Percentiles rank a stretch among this genome's conserved stretches.
These are phyloP conservation scores for Aphyosemion australe DNA, from an alignment of 2,113 vertebrate genomes.

Conservation along the genomic window DNA sequence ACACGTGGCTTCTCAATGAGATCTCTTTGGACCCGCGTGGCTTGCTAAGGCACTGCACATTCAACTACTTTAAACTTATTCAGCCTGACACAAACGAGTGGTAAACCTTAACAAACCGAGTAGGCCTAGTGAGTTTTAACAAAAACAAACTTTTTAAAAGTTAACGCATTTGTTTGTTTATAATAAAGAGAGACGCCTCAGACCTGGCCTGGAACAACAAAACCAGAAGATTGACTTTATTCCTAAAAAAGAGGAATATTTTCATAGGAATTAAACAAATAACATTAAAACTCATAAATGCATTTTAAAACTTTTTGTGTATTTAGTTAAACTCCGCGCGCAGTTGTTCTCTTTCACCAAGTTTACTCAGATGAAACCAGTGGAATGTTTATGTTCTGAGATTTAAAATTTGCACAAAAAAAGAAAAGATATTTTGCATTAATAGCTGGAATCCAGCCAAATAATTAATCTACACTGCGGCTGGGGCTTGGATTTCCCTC, in stretches of 20 bases:
- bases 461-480: neutral
- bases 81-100: conserved; percentile 39
- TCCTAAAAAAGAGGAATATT: too few species aligned
- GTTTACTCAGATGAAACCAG: neutral
- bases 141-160: conserved; percentile 34
- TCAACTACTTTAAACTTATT: conserved; percentile 79
- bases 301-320: neutral
- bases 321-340: neutral
- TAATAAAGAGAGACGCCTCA: conserved; percentile 14
- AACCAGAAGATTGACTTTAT: too few species aligned
- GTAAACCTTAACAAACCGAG: conserved; percentile 29
- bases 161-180: conserved; percentile 34
- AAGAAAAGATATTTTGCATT: conserved; percentile 1
- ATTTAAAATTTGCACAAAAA: neutral
- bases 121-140: conserved; percentile 20
- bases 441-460: neutral
- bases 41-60: conserved; percentile 90
- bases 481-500: too few species aligned
- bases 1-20: conserved; percentile 99
- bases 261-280: too few species aligned
- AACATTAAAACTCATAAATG: too few species aligned
- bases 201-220: neutral
- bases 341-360: neutral
- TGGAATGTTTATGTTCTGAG: neutral
- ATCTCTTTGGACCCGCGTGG: conserved; percentile 95